Conservation (phyloP, 1,140 invertebrate species). For the Drosophila elegans region DNA sequence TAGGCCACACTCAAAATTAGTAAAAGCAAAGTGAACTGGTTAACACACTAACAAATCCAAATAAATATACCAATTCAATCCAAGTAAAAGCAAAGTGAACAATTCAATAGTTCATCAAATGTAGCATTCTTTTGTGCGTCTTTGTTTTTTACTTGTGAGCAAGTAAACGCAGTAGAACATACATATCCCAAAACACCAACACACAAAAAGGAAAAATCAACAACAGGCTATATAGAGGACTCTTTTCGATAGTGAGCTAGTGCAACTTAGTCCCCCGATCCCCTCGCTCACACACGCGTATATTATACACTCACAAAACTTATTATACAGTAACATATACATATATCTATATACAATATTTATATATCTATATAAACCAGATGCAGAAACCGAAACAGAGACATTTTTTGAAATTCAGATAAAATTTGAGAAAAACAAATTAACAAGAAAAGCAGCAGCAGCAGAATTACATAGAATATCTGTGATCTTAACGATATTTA, state of each 20-base stretch:
- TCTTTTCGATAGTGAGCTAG: conserved; percentile 34
- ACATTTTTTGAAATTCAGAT: conserved; percentile 48
- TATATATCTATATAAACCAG: conserved; percentile 56
- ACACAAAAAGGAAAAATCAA: conserved; percentile 2
- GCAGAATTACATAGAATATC: conserved; percentile 84
- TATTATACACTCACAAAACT: conserved; percentile 51
- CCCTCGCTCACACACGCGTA: conserved; percentile 24
- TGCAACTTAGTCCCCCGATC: conserved; percentile 29
- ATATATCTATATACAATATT: conserved; percentile 60
- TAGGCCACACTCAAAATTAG: conserved; percentile 21
- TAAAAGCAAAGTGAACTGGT: conserved; percentile 69
- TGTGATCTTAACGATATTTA: conserved; percentile 85
- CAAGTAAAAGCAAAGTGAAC: conserved; percentile 62
- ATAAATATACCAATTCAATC: conserved; percentile 8
- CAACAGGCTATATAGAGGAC: conserved; percentile 19
- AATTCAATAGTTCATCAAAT: conserved; percentile 9
- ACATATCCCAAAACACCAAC: conserved; percentile 27
- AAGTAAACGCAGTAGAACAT: conserved; percentile 42
- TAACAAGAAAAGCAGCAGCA: conserved; percentile 43
- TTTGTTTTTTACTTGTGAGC: conserved; percentile 16
- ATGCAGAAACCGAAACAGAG: conserved; percentile 30
- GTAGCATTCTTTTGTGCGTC: conserved; percentile 66
- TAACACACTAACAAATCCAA: conserved; percentile 1
- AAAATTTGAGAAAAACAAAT: conserved; percentile 33
- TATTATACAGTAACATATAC: conserved; percentile 55